Evolutionary conservation across 1,140 invertebrate species (phyloP), one percentile per base, ranked within the genome.

Genomic region (Lutraria rhynchaena): DNA sequence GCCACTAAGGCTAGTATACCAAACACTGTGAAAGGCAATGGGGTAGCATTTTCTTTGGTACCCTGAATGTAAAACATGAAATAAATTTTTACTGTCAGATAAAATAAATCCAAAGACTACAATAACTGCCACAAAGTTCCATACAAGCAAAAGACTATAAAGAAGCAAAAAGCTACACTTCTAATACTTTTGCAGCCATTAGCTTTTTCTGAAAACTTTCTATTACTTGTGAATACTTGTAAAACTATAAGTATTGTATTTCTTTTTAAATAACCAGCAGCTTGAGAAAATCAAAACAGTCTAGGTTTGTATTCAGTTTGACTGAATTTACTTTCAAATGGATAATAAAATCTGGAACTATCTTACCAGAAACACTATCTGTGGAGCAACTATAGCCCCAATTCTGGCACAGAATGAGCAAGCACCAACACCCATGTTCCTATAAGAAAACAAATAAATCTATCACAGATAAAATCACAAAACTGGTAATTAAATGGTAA

Each of bases 371-470:
- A 60, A 83, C 0, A 86, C 81, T 46, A 89, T 67, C 65, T 88
- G 87, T 58, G 93, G 92, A 2, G 94, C 93, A 19, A 92, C 44
- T 61, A 93, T 92, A 9, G 90, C 92, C 24, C 93, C 94, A 35
- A 94, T 74, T 58, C 93, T 89, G 13, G 93, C 92, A 44, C 92
- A 88, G 86, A 93, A 92, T 7, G 92, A 92, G 80, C 93, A 93
- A 29, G 90, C 75, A 15, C 92, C 93, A 71, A 94, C 89, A 1
- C 91, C 92, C 61, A 91, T 90, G 80, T 93, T 94, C 53, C 88
- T 87, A 61, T 27, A 82, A 77, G 27, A 61, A 31, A 58, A 61
- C 0, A 19, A 37, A 55, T 41, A 41, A 15, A 7, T 41, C 5
- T 41, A 41, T 41, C n/a, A n/a, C n/a, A n/a, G n/a, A n/a, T n/a